A percentile compares a stretch with the other conserved stretches of the same genome.
Conservation (phyloP, 2,113 vertebrate genomes). For the Nycticryphes semicollaris region DNA sequence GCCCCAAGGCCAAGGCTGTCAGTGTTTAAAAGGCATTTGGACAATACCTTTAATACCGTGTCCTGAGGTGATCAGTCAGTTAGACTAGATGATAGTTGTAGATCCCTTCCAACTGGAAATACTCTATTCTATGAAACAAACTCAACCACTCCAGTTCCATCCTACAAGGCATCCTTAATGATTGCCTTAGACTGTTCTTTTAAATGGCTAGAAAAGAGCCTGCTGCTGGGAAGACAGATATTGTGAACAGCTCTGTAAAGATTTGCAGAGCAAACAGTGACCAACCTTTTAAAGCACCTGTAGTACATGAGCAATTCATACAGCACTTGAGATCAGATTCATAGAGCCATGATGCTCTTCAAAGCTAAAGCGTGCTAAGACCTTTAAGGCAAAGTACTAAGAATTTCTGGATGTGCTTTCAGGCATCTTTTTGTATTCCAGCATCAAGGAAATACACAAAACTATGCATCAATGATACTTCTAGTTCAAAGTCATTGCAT, state of each 20-base stretch:
- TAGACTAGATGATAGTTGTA: fast-evolving
- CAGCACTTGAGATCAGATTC: conserved; percentile 6
- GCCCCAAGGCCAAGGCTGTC: not conserved
- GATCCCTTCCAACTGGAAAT: not conserved
- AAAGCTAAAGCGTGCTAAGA: conserved; percentile 40
- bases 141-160: not conserved
- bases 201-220: not conserved
- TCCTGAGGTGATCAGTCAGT: not conserved
- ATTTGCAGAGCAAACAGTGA: conserved; percentile 11
- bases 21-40: not conserved
- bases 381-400: not conserved
- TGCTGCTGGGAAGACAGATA: not conserved
- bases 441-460: not conserved
- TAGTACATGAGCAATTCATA: not conserved
- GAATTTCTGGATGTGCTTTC: not conserved
- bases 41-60: not conserved
- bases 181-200: not conserved
- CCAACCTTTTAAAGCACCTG: not conserved
- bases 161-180: not conserved
- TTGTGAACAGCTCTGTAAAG: conserved; percentile 4
- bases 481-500: not conserved
- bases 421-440: not conserved
- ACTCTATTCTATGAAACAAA: not conserved
- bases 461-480: not conserved
- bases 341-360: not conserved